Base-by-base conservation (phyloP, 2,888 invertebrate genomes). In the Pachydiplax longipennis region DNA sequence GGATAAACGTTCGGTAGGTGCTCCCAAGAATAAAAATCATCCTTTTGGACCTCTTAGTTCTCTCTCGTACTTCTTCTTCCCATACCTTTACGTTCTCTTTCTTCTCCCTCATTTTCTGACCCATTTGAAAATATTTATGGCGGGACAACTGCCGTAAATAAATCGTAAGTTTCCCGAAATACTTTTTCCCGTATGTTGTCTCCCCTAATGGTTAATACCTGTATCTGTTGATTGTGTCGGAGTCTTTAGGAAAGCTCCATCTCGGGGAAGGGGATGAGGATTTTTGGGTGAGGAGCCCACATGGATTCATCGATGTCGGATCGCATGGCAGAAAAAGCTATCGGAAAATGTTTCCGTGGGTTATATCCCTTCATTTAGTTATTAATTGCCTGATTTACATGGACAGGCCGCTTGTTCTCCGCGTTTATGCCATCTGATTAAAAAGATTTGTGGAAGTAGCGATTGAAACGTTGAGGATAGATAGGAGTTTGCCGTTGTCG, bases 61-160 rank as follows among this genome's bases (percentile, higher is more conserved):
- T 31, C 53, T 87, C 65, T 83, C 15, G 25, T 35, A 35, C 83
- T n/a, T 22, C 44, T 53, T 22, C 53, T 83, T 35, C 53, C 53
- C 82, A 22, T 31, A 13, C 35, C 58, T 13, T 25, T n/a, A 3
- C 82, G 22, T 37, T 82, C 82, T n/a, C 48, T 82, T 44, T 48
- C 82, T n/a, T 25, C 82, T 25, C 22, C 44, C 53, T 12, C 65
- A 35, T 25, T 37, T 10, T 87, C 40, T 5, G 61, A 37, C 10
- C 65, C 87, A 61, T 87, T 35, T 37, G 37, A 87, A n/a, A 22
- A 37, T 87, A 87, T 87, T 87, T 87, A 87, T 37, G 61, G 61
- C 37, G 22, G 44, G 13, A 31, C 61, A n/a, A 22, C 37, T n/a
- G 65, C 87, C 65, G 37, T 87, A 87, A 87, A 87, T 87, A 87